Evolutionary conservation across 2,113 vertebrate genomes (phyloP).

Genomic region (Microtus oregoni): DNA sequence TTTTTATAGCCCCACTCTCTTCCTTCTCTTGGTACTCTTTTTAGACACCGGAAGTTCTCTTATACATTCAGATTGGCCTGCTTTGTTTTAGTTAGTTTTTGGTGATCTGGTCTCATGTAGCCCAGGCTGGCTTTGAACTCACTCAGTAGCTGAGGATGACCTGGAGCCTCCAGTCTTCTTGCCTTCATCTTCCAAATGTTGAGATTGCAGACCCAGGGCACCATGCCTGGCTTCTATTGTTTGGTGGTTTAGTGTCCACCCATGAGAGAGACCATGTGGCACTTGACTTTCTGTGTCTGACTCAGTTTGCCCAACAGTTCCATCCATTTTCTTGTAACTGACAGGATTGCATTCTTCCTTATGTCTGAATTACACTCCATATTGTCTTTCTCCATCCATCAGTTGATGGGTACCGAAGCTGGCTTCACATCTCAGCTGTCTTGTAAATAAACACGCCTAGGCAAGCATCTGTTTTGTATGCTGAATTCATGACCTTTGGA

Average conservation of each 20-base stretch:
- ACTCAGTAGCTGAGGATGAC: not conserved
- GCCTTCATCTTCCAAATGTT: not conserved
- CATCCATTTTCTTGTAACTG: not conserved
- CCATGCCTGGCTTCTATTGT: not conserved
- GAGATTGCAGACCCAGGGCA: not conserved
- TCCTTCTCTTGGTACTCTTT: not conserved
- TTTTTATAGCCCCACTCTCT: not conserved
- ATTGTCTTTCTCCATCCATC: not conserved
- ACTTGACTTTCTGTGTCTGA: not conserved
- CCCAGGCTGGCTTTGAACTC: not conserved
- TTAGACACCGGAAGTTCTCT: not conserved
- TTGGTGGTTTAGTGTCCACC: not conserved
- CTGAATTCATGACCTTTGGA: not conserved
- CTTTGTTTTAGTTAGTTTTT: not conserved
- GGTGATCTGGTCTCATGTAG: not conserved
- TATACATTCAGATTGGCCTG: not conserved
- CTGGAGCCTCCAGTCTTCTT: not conserved
- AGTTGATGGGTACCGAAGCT: not conserved
- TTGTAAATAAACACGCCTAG: not conserved
- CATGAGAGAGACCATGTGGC: not conserved
- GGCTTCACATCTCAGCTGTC: not conserved
- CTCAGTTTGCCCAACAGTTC: not conserved
- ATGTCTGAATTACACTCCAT: not conserved
- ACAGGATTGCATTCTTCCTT: not conserved
- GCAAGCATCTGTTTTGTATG: not conserved